A percentile compares a stretch with the other conserved stretches of the same genome.
These are phyloP conservation scores for Clepsis dumicolana DNA, from an alignment of 2,888 invertebrate genomes.

Conservation along the genomic window DNA sequence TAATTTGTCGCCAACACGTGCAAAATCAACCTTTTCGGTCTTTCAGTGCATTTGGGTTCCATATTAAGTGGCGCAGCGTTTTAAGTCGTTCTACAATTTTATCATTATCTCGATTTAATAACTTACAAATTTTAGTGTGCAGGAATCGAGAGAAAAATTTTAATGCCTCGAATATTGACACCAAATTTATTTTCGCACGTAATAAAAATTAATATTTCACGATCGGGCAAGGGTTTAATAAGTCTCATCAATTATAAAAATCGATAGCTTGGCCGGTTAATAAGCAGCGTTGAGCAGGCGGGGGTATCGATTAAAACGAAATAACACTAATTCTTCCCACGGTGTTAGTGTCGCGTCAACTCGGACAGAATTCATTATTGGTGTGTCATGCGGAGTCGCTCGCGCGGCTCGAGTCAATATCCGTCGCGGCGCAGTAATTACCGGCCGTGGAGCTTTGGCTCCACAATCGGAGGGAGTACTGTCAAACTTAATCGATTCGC, in stretches of 20 bases:
- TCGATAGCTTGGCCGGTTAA: constrained; percentile 19
- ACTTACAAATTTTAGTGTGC: constrained; percentile 26
- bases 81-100: constrained; percentile 61
- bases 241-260: constrained; percentile 29
- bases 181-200: constrained; percentile 22
- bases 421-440: constrained; percentile 67
- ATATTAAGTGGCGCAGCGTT: constrained; percentile 59
- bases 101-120: constrained; percentile 48
- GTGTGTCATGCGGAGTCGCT: constrained; percentile 67
- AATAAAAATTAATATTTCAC: constrained; percentile 24
- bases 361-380: constrained; percentile 79
- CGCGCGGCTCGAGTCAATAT: constrained; percentile 57
- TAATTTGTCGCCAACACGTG: too few relatives aligned
- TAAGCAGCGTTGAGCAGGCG: constrained; percentile 47
- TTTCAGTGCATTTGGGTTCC: constrained; percentile 60
- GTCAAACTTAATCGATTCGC: constrained; percentile 81
- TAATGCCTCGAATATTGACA: constrained; percentile 16
- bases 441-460: constrained; percentile 64
- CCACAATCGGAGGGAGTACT: constrained; percentile 73
- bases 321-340: constrained; percentile 62
- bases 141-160: constrained; percentile 21
- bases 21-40: too few relatives aligned
- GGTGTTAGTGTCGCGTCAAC: constrained; percentile 68
- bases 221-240: constrained; percentile 17
- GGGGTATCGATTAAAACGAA: constrained; percentile 65